Evolutionary conservation across 2,113 vertebrate species (phyloP), one percentile per base, ranked within the genome.

Genomic region (Seriola dumerili): DNA sequence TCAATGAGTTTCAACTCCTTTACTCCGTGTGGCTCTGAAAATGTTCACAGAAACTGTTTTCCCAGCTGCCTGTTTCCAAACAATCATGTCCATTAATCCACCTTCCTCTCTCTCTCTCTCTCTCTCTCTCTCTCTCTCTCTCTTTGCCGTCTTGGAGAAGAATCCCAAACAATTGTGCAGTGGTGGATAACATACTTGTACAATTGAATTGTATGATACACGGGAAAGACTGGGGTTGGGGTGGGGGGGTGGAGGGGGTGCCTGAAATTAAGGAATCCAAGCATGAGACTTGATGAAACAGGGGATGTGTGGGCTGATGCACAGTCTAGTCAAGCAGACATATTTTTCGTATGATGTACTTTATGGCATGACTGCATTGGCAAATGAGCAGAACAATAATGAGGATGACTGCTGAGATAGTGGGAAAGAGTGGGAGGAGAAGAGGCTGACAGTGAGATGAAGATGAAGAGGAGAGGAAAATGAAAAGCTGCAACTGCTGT

Each of bases 361-460:
- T 84, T 75, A 82, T 70, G 74, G 71, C 65, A 57, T 67, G 71
- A 44, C 76, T 54, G 72, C 29, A 23, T 57, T 71, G 84, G 76
- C 76, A 84, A 85, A 85, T 54, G 76, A 83, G 78, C 72, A 62
- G 72, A 86, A 46, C 64, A 73, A 86, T 85, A 89, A 88, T 85
- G 77, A 91, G 70, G 87, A 82, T 44, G 84, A 84, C 62, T 84
- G 84, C 76, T 72, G 79, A 83, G 81, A 81, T 72, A 59, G 81
- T 63, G 78, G 72, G 85, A 54, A 64, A 36, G 78, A 84, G 72
- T 84, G 78, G 86, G 84, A 81, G 79, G 81, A 84, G 54, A 76
- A 59, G 72, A 78, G 69, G 72, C 69, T 81, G 75, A 79, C 50
- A 68, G 71, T 17, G n/a, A 78, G 68, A 77, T 66, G 61, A 76